Evolutionary conservation across 2,888 invertebrate species (phyloP), one percentile per base, ranked within the genome.

Genomic region (Coelopa pilipes): DNA sequence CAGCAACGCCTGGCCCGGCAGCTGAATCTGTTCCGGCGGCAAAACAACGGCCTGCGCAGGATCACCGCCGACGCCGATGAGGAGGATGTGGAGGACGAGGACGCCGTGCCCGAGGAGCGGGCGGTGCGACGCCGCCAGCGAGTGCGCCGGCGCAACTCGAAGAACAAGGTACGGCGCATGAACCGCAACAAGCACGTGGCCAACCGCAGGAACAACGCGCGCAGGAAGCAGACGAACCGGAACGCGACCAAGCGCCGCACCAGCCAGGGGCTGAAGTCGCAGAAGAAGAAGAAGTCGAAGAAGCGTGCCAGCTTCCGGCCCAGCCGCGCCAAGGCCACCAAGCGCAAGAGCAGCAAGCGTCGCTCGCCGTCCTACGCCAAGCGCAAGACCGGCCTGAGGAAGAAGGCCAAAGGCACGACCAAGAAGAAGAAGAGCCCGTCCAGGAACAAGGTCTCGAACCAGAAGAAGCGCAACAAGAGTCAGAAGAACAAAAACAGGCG

Each of bases 61-160:
- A 55, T 1, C 24, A 68, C n/a, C 4, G 9, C n/a, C 13, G n/a
- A 50, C 60, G 12, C 17, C 0, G 21, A 50, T 2, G 47, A 62
- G 12, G 53, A 17, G 9, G 72, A 74, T 11, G 70, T 74, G 0
- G 24, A 69, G 1, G 74, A 75, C 0, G 73, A 73, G 9, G 75
- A 75, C 17, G 74, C 70, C 4, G 21, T 76, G 5, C 74, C 76
- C 17, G 80, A 81, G 49, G 80, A 79, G 55, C 80, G 81, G 10
- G 78, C 80, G 3, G 63, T 80, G 24, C 79, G 80, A 2, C 79
- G 78, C 17, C 78, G 79, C n/a, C 76, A 78, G 50, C 79, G 80
- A 47, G 57, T 80, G 21, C 79, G 76, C 19, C 75, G 76, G 10
- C 79, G 78, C 13, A 79, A 77, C 13, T 59, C 75, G 1, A 76